Evolutionary conservation across 1,140 invertebrate genomes (phyloP), one percentile per base, ranked within the genome.

Genomic region (Pantala flavescens): DNA sequence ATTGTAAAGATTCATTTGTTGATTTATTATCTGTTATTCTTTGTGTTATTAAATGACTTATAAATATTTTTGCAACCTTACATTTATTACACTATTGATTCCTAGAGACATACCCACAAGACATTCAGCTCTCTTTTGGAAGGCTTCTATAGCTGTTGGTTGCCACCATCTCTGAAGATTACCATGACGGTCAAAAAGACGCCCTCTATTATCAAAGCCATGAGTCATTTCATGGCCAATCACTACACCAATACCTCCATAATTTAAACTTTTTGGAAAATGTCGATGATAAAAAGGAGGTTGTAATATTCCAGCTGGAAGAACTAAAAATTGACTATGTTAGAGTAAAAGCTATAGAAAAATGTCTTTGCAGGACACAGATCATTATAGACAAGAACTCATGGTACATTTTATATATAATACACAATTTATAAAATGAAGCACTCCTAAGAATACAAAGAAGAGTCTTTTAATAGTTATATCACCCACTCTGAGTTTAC

Each of bases 161-260:
- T 88, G 88, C 93, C 94, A 96, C 93, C 93, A 95, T 77, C 87
- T 84, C 77, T 89, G 85, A 71, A 91, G 83, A 80, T 90, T 91
- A 19, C 90, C 90, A 78, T 88, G 84, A 74, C 88, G 85, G 78
- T 91, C 89, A 78, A 90, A 91, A 0, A 90, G 81, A 23, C 89
- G 81, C 0, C 90, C 90, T 80, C 89, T 88, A 76, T 89, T 84
- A 77, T 90, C 88, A 79, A 90, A 90, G 1, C 88, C 88, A 78
- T 90, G 89, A 14, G 88, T 90, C 24, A 90, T 89, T 80, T 90
- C 89, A 79, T 90, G 89, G 9, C 89, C 89, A 76, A 90, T 90
- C 0, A 90, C 87, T 19, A 88, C 87, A 23, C 89, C 89, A 55
- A 91, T 89, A 10, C 88, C 89, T 0, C 93, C 93, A 79, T 91